Evolutionary conservation across 2,797 vertebrate species (phyloP), one percentile per base, ranked within the genome.

Genomic region (Galagoides demidoff): DNA sequence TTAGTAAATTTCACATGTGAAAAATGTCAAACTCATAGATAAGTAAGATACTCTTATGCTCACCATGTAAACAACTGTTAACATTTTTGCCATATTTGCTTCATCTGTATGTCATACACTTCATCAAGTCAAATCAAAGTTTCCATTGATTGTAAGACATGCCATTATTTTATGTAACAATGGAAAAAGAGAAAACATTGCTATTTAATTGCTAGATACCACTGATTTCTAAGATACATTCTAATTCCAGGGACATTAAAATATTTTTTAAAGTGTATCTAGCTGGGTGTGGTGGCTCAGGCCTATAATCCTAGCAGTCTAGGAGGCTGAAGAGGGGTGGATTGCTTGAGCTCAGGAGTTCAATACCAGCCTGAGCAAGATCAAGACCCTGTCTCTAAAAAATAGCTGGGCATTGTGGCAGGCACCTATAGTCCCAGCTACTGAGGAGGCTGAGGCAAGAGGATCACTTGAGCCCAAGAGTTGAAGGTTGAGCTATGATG

Each of bases 71-170:
- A 71, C 43, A 85, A 37, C 66, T 43, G 16, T 79, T 64, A 79
- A 37, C 70, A 45, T 86, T 81, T 94, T 71, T 63, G 74, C 57
- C 5, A 83, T 57, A 73, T 94, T 73, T 90, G 57, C 43, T 94
- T 90, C 55, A 45, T 66, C n/a, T 68, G 8, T 37, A 23, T 71
- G 68, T 70, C 59, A 78, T n/a, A 37, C 1, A 71, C 7, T 61
- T 70, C 8, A 37, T 71, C 23, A 86, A 79, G 77, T 70, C 71
- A 76, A 77, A 84, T 66, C 19, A 39, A 88, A 88, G 55, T 49
- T 90, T n/a, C 34, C 55, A 71, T 29, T 61, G 86, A 39, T 37
- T 89, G 16, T 70, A 94, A 90, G 63, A 61, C 3, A 78, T 5
- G 13, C 25, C 14, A 61, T 37, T 71, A 34, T 84, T 59, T 89